phyloP scores from a whole-genome alignment of 1,140 invertebrate genomes.

The Prorops nasuta region DNA sequence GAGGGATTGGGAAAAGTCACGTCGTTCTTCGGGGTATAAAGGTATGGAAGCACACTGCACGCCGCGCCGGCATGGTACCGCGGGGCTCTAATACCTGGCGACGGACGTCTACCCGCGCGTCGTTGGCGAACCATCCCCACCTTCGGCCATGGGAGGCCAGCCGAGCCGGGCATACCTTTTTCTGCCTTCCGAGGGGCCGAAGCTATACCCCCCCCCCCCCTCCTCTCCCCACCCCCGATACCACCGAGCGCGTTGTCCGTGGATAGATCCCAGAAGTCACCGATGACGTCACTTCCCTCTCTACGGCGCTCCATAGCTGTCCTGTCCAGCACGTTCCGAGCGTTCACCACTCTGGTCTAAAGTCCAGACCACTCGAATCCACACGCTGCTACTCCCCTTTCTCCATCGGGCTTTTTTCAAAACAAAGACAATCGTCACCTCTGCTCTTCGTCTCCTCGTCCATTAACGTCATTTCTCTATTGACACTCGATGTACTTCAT shows the following conservation, averaged over 20 bases:
- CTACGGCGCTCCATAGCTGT: slow-evolving; percentile 43
- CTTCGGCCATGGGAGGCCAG: slow-evolving; percentile 7
- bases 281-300: slow-evolving; percentile 46
- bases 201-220: neutral
- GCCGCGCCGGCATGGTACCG: slow-evolving; percentile 44
- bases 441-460: no score
- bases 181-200: neutral
- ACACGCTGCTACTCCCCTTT: no score
- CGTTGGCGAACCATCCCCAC: slow-evolving; percentile 46
- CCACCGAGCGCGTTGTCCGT: neutral
- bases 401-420: no score
- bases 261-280: slow-evolving; percentile 40
- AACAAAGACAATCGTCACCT: no score
- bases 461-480: no score
- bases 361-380: no score
- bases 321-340: slow-evolving; percentile 47
- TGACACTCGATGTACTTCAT: no score
- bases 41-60: slow-evolving; percentile 23
- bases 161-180: neutral
- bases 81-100: slow-evolving; percentile 46
- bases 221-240: neutral
- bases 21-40: no score
- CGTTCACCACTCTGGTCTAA: no score
- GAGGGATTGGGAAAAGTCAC: no score
- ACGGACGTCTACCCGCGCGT: slow-evolving; percentile 40